These are phyloP conservation scores for Chrysomela aeneicollis DNA, from an alignment of 2,888 invertebrate species.

Conservation along the genomic window DNA sequence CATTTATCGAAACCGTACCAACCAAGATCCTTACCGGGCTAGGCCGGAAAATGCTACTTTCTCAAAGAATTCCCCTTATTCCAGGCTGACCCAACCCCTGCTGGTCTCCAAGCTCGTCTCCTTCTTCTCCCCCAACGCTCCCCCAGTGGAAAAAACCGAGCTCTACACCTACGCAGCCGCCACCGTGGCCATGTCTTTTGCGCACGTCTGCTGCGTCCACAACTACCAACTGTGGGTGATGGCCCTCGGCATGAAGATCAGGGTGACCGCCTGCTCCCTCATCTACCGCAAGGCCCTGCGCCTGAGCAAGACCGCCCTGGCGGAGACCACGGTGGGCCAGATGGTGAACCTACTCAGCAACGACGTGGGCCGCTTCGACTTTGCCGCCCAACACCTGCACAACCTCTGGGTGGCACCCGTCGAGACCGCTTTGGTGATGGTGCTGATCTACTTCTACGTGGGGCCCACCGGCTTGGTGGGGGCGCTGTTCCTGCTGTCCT, in stretches of 20 bases:
- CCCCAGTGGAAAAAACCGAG: conserved; percentile 58
- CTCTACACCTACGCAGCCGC: conserved; percentile 81
- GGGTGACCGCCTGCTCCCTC: conserved; percentile 82
- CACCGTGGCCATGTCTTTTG: conserved; percentile 62
- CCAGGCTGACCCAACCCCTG: conserved; percentile 47
- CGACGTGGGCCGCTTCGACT: conserved; percentile 80
- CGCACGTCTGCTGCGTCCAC: conserved; percentile 67
- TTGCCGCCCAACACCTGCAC: conserved; percentile 78
- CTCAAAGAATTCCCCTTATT: no score
- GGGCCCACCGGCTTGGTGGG: conserved; percentile 59
- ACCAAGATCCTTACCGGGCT: no score
- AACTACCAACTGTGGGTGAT: conserved; percentile 86
- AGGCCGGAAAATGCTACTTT: no score
- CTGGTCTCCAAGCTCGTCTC: conserved; percentile 63
- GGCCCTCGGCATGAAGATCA: conserved; percentile 83
- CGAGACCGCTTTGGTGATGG: conserved; percentile 65
- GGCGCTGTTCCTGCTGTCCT: conserved; percentile 54
- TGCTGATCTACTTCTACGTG: conserved; percentile 62
- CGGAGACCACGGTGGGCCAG: conserved; percentile 45
- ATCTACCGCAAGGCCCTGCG: conserved; percentile 69
- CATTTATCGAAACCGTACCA: no score
- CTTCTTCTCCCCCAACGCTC: conserved; percentile 66
- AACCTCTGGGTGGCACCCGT: conserved; percentile 80
- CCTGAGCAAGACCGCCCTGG: conserved; percentile 42
- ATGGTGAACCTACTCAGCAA: conserved; percentile 48